Conservation (phyloP, 1,140 invertebrate species). For the Macrocentrus cingulum region DNA sequence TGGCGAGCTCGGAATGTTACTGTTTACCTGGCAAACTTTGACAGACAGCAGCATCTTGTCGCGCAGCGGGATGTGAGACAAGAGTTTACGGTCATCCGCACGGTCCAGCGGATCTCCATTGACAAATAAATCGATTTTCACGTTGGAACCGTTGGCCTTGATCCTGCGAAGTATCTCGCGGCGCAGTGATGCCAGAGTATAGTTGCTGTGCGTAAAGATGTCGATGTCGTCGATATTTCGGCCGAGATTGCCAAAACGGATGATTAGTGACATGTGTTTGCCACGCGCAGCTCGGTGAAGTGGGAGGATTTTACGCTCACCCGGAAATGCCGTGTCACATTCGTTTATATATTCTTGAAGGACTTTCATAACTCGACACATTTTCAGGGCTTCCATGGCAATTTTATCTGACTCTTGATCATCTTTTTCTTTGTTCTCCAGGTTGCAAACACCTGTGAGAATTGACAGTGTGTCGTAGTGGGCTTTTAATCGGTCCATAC, state of each 20-base stretch:
- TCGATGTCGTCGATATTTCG: slow-evolving; percentile 91
- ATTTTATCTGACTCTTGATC: slow-evolving; percentile 50
- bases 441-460: slow-evolving; percentile 62
- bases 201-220: slow-evolving; percentile 90
- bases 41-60: slow-evolving; percentile 91
- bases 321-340: slow-evolving; percentile 89
- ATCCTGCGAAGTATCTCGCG: slow-evolving; percentile 74
- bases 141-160: slow-evolving; percentile 68
- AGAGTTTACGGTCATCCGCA: slow-evolving; percentile 83
- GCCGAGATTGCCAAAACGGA: slow-evolving; percentile 88
- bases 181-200: slow-evolving; percentile 82
- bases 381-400: slow-evolving; percentile 79
- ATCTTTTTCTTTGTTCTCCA: slow-evolving; percentile 52
- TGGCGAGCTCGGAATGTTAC: slow-evolving; percentile 83
- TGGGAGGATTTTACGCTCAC: slow-evolving; percentile 86
- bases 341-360: slow-evolving; percentile 94
- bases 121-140: slow-evolving; percentile 87
- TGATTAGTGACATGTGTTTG: slow-evolving; percentile 82
- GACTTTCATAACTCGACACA: slow-evolving; percentile 93
- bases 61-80: slow-evolving; percentile 82
- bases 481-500: slow-evolving; percentile 83
- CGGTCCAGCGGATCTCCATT: slow-evolving; percentile 88
- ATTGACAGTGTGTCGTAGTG: slow-evolving; percentile 75
- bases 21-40: slow-evolving; percentile 79
- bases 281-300: slow-evolving; percentile 86